Evolutionary conservation across 2,113 vertebrate species (phyloP).

Genomic region (Prinia subflava): DNA sequence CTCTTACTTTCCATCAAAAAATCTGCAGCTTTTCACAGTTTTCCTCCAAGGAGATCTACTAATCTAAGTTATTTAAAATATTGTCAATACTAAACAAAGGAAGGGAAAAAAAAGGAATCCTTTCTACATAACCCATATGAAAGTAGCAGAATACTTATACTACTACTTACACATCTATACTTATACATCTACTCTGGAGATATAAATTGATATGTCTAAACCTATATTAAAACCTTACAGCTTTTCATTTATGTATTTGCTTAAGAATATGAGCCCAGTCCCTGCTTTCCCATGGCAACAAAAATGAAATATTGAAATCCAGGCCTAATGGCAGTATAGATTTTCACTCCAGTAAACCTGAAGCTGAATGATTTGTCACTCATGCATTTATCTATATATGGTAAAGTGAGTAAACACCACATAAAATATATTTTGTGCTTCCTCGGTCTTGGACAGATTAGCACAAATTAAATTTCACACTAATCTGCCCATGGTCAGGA

Average conservation of each 20-base stretch:
- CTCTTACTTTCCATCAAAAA: neutral
- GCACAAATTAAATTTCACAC: slow-evolving; percentile 74
- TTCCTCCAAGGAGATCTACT: neutral
- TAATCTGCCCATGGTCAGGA: slow-evolving; percentile 70
- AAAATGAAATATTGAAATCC: slow-evolving; percentile 46
- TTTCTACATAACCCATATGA: neutral
- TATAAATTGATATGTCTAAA: neutral
- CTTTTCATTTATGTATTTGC: neutral
- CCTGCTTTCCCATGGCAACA: neutral
- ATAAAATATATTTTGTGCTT: slow-evolving; percentile 71
- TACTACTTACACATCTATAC: too few relatives aligned
- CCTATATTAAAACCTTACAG: neutral
- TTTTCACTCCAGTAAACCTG: slow-evolving; percentile 52
- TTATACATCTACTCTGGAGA: neutral
- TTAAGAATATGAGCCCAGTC: neutral
- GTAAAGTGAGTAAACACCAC: slow-evolving; percentile 62
- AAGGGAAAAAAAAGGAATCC: neutral
- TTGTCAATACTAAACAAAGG: neutral
- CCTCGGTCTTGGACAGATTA: slow-evolving; percentile 68
- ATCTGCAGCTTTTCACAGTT: neutral
- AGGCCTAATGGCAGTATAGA: slow-evolving; percentile 21
- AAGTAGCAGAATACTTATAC: neutral
- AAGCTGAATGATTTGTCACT: slow-evolving; percentile 60
- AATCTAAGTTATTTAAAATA: neutral
- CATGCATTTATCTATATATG: slow-evolving; percentile 65